Evolutionary conservation across 2,888 invertebrate genomes (phyloP), one percentile per base, ranked within the genome.

Genomic region (Dynastes tityus): DNA sequence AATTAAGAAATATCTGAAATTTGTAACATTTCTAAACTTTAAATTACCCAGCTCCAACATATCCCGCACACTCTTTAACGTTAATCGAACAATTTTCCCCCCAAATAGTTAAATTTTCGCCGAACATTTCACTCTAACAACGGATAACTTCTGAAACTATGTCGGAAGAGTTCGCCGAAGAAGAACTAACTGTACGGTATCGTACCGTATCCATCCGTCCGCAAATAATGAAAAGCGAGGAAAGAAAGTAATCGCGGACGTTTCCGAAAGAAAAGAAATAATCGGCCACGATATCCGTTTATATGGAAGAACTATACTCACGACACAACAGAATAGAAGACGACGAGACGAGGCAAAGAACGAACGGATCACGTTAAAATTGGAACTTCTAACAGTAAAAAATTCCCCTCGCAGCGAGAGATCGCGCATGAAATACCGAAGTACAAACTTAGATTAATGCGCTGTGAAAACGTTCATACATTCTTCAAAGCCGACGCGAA

Each of bases 401-500:
- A 49, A 67, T 16, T 64, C 55, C 37, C 27, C 40, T 53, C 53
- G 40, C 64, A 32, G 29, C 64, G 16, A 53, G 45, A 67, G 45
- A 76, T 67, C 68, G 51, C 67, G 67, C 29, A 67, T 76, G 58
- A 67, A 76, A 75, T 64, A 64, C 45, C 67, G 27, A 55, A 67
- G 55, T 76, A 76, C 53, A 65, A 76, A 65, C 65, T 51, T 37
- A 65, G 51, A 45, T 49, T 76, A 76, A 74, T 74, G 58, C 27
- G 16, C 40, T 63, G 74, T 64, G 75, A 64, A 76, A 68, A 67
- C 67, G n/a, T 16, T 40, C 40, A n/a, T 45, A 40, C 6, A 70
- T 53, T 53, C 70, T 53, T 32, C 9, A 53, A 32, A n/a, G n/a
- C 32, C 13, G 13, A n/a, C 13, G 22, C 51, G 27, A 70, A 51